phyloP scores from a whole-genome alignment of 2,888 invertebrate genomes.

The Theodoxus fluviatilis region DNA sequence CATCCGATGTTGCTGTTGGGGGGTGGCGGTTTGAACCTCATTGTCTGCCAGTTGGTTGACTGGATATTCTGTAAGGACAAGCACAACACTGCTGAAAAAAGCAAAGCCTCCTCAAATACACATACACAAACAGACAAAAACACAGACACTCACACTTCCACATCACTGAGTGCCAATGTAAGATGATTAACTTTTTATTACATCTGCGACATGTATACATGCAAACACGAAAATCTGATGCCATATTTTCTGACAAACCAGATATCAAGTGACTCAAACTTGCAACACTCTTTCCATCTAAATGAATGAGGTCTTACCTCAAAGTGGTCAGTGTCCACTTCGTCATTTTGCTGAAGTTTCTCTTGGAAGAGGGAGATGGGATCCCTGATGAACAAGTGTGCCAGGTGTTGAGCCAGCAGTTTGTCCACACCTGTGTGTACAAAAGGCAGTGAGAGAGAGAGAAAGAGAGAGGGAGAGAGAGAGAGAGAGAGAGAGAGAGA shows the following conservation, averaged over 20 bases:
- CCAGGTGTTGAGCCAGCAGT: constrained; percentile 90
- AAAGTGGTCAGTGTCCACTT: constrained; percentile 95
- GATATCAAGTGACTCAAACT: too few species aligned
- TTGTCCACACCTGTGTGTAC: constrained; percentile 89
- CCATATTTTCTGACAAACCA: too few species aligned
- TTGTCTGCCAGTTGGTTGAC: constrained; percentile 99
- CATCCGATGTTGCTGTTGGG: constrained; percentile 92
- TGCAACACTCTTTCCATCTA: too few species aligned
- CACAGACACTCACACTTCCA: too few species aligned
- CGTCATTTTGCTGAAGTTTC: constrained; percentile 91
- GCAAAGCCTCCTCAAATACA: background rate
- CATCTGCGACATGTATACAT: too few species aligned
- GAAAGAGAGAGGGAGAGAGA: background rate
- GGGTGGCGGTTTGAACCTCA: constrained; percentile 96
- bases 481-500: constrained; percentile 16
- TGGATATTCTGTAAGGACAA: constrained; percentile 82
- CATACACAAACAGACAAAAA: background rate
- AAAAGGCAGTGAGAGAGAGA: background rate
- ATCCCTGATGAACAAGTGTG: constrained; percentile 97
- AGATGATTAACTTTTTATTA: too few species aligned
- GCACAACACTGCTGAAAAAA: background rate
- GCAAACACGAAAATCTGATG: too few species aligned
- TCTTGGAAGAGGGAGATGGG: constrained; percentile 94
- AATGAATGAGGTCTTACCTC: constrained; percentile 73
- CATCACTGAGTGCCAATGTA: too few species aligned